Base-by-base conservation (phyloP, 2,113 vertebrate species). In the Nestor notabilis region DNA sequence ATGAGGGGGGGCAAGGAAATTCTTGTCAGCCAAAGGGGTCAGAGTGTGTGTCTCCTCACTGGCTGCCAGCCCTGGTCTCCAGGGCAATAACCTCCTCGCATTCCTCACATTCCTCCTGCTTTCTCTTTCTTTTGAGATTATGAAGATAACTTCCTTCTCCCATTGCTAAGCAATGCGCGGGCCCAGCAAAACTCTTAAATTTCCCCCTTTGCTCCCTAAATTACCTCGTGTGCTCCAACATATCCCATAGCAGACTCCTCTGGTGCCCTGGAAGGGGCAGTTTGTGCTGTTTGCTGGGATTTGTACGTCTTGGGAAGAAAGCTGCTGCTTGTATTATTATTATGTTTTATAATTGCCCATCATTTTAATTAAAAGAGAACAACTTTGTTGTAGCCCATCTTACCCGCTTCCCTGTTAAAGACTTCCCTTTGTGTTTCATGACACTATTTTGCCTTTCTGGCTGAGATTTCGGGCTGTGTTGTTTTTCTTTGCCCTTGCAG, bases 71-170 rank as follows among this genome's bases (percentile, higher is more conserved):
- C 27, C 81, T 0, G 11, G 90, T 96, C 88, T 96, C 94, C 83
- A 2, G 47, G 96, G 97, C 92, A 95, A 92, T 97, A 95, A 96
- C 93, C 96, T 95, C 88, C 72, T 65, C 5, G 10, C 94, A 96
- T 97, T 97, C 95, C 83, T 96, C 17, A 11, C 94, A 97, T 96
- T 97, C 95, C 33, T 97, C 12, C 72, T 79, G 89, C 95, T 94
- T 95, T 96, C 92, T 95, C 95, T 96, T 97, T 97, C 95, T 95
- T 93, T 84, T 55, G 92, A 97, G 95, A 97, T 96, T 96, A 95
- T 95, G 90, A 93, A 96, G 95, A 93, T 95, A 95, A 95, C 92
- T 97, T 96, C 95, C 92, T 94, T 92, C 92, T 96, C 87, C 88
- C 79, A 91, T 88, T 91, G 92, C 92, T 85, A 83, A 96, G 87